A percentile compares a stretch with the other conserved stretches of the same genome.
phyloP scores from a whole-genome alignment of 2,888 invertebrate genomes.

The Acholoe squamosa region DNA sequence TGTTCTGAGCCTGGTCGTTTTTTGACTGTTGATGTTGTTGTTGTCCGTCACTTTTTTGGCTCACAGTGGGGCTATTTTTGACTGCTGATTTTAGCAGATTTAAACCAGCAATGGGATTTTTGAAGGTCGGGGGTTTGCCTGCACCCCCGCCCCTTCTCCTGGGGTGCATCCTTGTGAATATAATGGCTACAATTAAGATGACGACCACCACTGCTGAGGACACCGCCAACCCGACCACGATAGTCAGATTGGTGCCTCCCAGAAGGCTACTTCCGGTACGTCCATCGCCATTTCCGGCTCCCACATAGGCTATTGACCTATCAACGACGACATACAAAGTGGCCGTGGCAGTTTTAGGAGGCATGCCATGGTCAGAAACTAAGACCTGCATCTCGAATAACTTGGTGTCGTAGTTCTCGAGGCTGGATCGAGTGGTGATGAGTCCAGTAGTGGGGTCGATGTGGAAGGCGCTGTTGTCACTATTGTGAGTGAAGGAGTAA shows the following conservation, averaged over 20 bases:
- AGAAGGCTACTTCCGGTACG: slow-evolving; percentile 16
- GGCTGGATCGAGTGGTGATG: slow-evolving; percentile 25
- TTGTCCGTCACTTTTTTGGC: neutral
- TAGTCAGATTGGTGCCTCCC: slow-evolving; percentile 62
- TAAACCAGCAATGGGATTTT: neutral
- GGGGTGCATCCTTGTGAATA: slow-evolving; percentile 23
- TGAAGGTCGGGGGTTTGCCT: neutral
- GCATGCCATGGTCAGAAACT: slow-evolving; percentile 55
- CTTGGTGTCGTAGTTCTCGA: slow-evolving; percentile 39
- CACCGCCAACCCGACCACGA: slow-evolving; percentile 55
- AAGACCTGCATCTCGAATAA: slow-evolving; percentile 29
- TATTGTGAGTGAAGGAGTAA: slow-evolving; percentile 40
- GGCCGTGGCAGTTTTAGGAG: slow-evolving; percentile 36
- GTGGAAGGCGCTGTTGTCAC: slow-evolving; percentile 38
- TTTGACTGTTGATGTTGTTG: neutral
- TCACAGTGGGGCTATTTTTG: neutral
- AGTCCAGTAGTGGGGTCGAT: slow-evolving; percentile 56
- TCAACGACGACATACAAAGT: slow-evolving; percentile 55
- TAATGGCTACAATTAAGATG: slow-evolving; percentile 58
- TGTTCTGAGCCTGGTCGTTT: neutral
- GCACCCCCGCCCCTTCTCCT: neutral
- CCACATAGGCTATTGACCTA: neutral
- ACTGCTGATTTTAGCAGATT: neutral
- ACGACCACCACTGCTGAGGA: slow-evolving; percentile 54
- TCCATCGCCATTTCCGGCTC: neutral